phyloP scores from a whole-genome alignment of 1,140 invertebrate species.

The Doryteuthis pealeii region DNA sequence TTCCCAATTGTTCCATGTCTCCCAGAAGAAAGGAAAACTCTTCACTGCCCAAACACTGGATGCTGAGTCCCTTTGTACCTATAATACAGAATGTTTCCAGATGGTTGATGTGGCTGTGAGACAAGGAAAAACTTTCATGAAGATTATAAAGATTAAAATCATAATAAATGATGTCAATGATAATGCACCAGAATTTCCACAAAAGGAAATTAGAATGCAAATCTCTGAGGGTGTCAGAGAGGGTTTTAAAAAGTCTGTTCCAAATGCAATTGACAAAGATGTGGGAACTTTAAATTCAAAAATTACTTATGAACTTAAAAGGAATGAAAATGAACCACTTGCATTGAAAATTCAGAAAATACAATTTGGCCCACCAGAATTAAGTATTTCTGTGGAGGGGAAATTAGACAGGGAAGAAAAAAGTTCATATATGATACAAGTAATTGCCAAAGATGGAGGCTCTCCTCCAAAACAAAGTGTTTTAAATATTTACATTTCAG shows the following conservation, averaged over 20 bases:
- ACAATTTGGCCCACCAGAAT: too few relatives aligned
- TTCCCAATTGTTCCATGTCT: conserved; percentile 71
- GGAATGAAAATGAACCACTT: conserved; percentile 71
- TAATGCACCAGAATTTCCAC: conserved; percentile 66
- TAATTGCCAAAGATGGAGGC: conserved; percentile 79
- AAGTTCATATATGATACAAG: conserved; percentile 80
- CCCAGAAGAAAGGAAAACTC: conserved; percentile 84
- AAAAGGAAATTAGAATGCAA: conserved; percentile 59
- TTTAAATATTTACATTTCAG: conserved; percentile 61
- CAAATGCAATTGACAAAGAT: conserved; percentile 71
- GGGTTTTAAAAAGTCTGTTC: conserved; percentile 23
- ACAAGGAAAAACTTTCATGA: conserved; percentile 19
- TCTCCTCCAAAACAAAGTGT: conserved; percentile 74
- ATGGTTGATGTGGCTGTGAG: conserved; percentile 38
- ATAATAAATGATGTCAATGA: conserved; percentile 83
- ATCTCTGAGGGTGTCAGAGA: conserved; percentile 35
- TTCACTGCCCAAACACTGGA: conserved; percentile 53
- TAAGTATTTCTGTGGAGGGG: conserved; percentile 63
- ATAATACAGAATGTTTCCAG: conserved; percentile 32
- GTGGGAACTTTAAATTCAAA: conserved; percentile 70
- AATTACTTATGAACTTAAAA: conserved; percentile 69
- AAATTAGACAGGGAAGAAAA: conserved; percentile 83
- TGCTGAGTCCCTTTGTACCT: conserved; percentile 41
- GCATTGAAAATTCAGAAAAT: conserved; percentile 13
- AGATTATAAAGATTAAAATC: conserved; percentile 29